Base-by-base conservation (phyloP, 2,888 invertebrate genomes). In the Chelonus formosanus region DNA sequence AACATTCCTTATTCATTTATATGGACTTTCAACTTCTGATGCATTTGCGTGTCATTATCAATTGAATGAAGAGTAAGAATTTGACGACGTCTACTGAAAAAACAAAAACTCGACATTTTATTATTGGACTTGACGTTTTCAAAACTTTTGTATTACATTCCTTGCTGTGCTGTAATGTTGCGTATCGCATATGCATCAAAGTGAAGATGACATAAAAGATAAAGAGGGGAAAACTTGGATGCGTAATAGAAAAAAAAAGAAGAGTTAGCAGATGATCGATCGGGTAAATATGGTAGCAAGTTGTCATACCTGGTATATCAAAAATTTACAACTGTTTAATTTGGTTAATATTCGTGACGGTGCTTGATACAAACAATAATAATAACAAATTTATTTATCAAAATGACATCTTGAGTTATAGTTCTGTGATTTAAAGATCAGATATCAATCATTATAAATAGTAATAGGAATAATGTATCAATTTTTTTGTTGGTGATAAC, bases 21-120 rank as follows among this genome's bases (percentile, higher is more conserved):
- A 8, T 52, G 52, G 8, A 32, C 34, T 52, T 52, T 31, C 34
- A 52, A 32, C 34, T 52, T 31, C 8, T 31, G 52, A 52, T 31
- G 52, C 52, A 52, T 52, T 31, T 34, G 52, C 52, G 52, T 52
- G 52, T 52, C 34, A 32, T 52, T 20, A 20, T 52, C 34, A 52
- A 52, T 52, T 34, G 5, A 32, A 8, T 31, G 8, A 20, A 20
- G 20, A 20, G 20, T 20, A 20, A 4, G 34, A 52, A 34, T 34
- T 52, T 34, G 34, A 52, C 52, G 52, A 10, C 10, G 40, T 40
- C 6, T 40, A 48, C 8, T 5, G 20, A n/a, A 48, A n/a, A 48
- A 48, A 48, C 32, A 8, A 32, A 52, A 52, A 32, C 8, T 32
- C 52, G 7, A 34, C 8, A 8, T 34, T 31, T 31, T 20, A 52